Evolutionary conservation across 2,888 invertebrate genomes (phyloP).

Genomic region (Pristionchus exspectatus): DNA sequence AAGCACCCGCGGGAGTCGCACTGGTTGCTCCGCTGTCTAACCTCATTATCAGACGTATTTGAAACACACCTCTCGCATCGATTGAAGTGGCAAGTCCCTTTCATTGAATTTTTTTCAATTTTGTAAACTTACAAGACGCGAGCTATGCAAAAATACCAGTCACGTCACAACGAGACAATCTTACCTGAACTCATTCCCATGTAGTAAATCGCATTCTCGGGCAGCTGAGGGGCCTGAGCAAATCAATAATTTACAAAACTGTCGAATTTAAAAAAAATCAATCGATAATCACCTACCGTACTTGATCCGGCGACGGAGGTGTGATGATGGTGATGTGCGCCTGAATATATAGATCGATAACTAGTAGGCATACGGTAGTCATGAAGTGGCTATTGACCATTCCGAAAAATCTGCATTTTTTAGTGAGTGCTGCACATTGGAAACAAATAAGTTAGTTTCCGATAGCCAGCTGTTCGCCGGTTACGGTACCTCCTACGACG

Average conservation of each 20-base stretch:
- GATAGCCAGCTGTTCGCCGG: no score
- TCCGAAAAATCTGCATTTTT: background rate
- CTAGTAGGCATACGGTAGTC: background rate
- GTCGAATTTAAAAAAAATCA: background rate
- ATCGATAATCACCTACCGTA: slow-evolving; percentile 15
- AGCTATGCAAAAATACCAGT: no score
- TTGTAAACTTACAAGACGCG: no score
- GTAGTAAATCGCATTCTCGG: slow-evolving; percentile 74
- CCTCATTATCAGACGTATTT: no score
- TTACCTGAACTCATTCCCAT: slow-evolving; percentile 62
- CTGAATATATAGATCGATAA: background rate
- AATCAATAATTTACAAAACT: slow-evolving; percentile 1
- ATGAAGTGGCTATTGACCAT: background rate
- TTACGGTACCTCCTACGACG: slow-evolving; percentile 31
- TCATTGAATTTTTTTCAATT: no score
- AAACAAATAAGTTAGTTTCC: no score
- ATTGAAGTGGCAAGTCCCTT: no score
- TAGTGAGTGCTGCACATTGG: no score
- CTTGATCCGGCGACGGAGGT: slow-evolving; percentile 10
- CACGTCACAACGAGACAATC: no score
- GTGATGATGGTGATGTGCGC: background rate
- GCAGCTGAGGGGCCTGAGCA: slow-evolving; percentile 55
- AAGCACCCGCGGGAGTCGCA: no score
- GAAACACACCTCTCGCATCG: no score
- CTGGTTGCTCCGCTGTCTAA: no score